Percentiles rank a stretch among this genome's conserved stretches.
Conservation (phyloP, 2,888 invertebrate species). For the Trissolcus brochymenae region DNA sequence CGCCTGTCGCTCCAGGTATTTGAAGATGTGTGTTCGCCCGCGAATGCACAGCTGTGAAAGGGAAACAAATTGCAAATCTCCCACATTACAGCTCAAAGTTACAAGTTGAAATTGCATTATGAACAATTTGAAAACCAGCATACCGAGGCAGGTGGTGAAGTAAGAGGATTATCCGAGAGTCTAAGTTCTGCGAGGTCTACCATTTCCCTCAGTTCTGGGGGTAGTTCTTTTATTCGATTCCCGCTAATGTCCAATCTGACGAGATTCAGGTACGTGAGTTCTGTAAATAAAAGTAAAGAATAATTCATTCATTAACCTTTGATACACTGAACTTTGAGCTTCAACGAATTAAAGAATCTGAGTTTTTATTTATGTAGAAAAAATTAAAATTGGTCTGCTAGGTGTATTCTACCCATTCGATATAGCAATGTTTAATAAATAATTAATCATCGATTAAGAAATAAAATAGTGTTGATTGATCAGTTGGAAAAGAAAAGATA, state of each 20-base stretch:
- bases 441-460: background rate
- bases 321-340: background rate
- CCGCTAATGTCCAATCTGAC: constrained; percentile 92
- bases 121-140: too few relatives aligned
- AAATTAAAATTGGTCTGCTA: too few relatives aligned
- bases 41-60: constrained; percentile 89
- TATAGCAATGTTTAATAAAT: too few relatives aligned
- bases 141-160: constrained; percentile 94
- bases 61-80: too few relatives aligned
- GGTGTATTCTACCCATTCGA: too few relatives aligned
- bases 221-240: constrained; percentile 92
- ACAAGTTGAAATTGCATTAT: too few relatives aligned
- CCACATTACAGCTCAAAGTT: too few relatives aligned
- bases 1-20: constrained; percentile 93
- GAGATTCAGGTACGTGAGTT: constrained; percentile 90
- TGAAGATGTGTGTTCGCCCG: constrained; percentile 96
- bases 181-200: constrained; percentile 87
- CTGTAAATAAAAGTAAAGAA: constrained; percentile 75
- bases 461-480: too few relatives aligned
- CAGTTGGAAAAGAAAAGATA: too few relatives aligned
- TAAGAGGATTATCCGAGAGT: constrained; percentile 92
- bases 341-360: background rate
- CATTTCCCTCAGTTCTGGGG: constrained; percentile 92
- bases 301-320: too few relatives aligned
- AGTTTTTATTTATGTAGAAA: too few relatives aligned